Conservation (phyloP, 2,797 vertebrate species). For the Rhinichthys osculus region DNA sequence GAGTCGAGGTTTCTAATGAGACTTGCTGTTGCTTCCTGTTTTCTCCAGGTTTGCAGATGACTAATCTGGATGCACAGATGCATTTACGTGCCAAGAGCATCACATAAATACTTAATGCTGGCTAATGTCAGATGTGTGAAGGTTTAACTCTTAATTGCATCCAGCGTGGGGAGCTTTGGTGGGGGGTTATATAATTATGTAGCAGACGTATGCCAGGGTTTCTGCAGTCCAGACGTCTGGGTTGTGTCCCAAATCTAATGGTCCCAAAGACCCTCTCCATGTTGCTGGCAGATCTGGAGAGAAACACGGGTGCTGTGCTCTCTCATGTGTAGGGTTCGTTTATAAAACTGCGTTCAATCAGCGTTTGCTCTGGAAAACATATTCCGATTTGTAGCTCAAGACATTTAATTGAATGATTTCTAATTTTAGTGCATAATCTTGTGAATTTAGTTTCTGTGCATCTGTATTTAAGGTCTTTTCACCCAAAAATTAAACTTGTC, state of each 20-base stretch:
- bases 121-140: constrained; percentile 41
- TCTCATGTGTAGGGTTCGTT: neutral
- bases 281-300: neutral
- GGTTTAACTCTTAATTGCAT: constrained; percentile 48
- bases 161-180: constrained; percentile 39
- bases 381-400: neutral
- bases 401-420: neutral
- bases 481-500: too few relatives aligned
- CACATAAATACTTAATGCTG: constrained; percentile 35
- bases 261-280: neutral
- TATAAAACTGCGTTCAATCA: neutral
- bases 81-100: constrained; percentile 45
- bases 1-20: constrained; percentile 36
- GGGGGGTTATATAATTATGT: constrained; percentile 33
- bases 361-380: neutral
- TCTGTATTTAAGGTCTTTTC: neutral
- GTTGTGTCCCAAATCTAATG: constrained; percentile 12
- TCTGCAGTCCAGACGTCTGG: constrained; percentile 9
- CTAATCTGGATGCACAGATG: constrained; percentile 38
- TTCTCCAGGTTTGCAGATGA: constrained; percentile 37
- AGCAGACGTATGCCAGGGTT: constrained; percentile 14
- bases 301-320: constrained; percentile 2
- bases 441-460: neutral
- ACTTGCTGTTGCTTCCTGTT: constrained; percentile 45
- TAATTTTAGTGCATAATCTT: neutral